Percentiles rank a stretch among this genome's conserved stretches.
These are phyloP conservation scores for Catalaphyllia jardinei DNA, from an alignment of 64 coral and sea anemone genomes.

Conservation along the genomic window DNA sequence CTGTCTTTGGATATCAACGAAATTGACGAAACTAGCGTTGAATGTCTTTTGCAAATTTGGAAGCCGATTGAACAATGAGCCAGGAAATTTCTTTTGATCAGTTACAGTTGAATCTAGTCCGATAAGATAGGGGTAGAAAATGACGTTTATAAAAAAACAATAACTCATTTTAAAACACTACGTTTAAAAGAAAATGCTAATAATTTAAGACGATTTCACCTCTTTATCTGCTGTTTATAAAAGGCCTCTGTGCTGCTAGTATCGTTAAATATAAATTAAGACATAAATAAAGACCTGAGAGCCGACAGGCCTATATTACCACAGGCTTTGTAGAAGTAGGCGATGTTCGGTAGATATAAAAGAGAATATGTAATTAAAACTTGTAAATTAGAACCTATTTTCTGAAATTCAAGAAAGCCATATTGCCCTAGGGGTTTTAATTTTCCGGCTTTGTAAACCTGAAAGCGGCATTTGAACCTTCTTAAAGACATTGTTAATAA, in stretches of 20 bases:
- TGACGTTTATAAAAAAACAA: background rate
- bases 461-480: background rate
- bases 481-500: background rate
- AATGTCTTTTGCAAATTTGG: background rate
- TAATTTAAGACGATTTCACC: background rate
- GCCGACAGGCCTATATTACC: constrained; percentile 20
- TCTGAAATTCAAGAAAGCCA: background rate
- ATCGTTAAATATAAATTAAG: constrained; percentile 29
- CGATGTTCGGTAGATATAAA: constrained; percentile 31
- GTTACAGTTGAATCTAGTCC: background rate
- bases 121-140: constrained; percentile 9
- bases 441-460: background rate
- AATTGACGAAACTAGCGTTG: background rate
- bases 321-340: background rate
- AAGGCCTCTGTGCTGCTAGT: background rate
- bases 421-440: background rate
- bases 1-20: background rate
- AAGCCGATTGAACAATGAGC: background rate
- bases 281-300: background rate
- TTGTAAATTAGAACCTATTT: background rate
- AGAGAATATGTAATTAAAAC: constrained; percentile 21
- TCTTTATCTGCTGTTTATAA: background rate
- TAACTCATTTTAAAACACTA: background rate
- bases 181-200: constrained; percentile 22
- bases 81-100: background rate